Base-by-base conservation (phyloP, 2,113 vertebrate genomes). In the Clupea harengus region DNA sequence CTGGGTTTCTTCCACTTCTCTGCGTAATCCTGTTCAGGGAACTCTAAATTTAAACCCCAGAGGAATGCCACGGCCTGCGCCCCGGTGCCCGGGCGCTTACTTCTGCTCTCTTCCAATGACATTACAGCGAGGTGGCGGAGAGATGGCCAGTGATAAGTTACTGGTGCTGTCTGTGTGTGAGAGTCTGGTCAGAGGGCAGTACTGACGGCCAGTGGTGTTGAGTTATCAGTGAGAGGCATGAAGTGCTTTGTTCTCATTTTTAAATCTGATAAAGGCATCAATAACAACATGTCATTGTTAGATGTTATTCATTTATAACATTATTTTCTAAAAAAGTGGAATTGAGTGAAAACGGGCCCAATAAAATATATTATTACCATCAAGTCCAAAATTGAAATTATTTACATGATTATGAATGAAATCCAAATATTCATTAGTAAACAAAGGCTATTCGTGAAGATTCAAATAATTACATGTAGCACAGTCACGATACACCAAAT, bases 11-110 rank as follows among this genome's bases (percentile, higher is more conserved):
- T 87, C 75, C 32, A 85, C 88, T 81, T 50, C 52, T 89, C 83
- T 67, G 47, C 28, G 0, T 93, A 94, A 95, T 93, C 93, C 93
- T 47, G 64, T 88, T 92, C 91, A 86, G 46, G 89, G 87, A 92
- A 89, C 39, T 84, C 92, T 92, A 93, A 94, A 93, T 91, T 92
- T 86, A 90, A 90, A 89, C 45, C 81, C 81, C 83, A 83, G 49
- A 82, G 84, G 83, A 88, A 85, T 57, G 28, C 88, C 22, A 86
- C 81, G 84, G 91, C 88, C 86, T 52, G 81, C 90, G 92, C 91
- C 87, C 88, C 88, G 87, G 28, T 7, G 83, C 78, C 87, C 86
- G 88, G 84, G 90, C 89, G 90, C 90, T 93, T 93, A 92, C 22
- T 88, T 46, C 83, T 18, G 81, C 89, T 91, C 91, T 90, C 88